Evolutionary conservation across 2,113 vertebrate genomes (phyloP), one percentile per base, ranked within the genome.

Genomic region (Atrichornis clamosus): DNA sequence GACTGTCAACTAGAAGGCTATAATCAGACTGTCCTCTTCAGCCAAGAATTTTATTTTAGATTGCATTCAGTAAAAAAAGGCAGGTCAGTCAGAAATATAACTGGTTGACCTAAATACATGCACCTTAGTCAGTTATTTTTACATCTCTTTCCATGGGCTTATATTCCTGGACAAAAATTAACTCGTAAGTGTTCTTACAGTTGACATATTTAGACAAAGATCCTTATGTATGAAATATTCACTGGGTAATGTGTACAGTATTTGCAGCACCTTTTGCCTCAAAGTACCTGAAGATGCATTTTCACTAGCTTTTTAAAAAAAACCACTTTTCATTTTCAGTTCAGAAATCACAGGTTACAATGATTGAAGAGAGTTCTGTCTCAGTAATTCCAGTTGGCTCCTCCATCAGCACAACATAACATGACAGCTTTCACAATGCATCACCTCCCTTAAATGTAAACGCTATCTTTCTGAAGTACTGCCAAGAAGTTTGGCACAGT

Each of bases 341-440:
- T 96, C 81, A 92, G 35, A 93, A 97, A 85, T 91, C 53, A 87
- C 47, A 93, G 94, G 86, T 94, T 91, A 89, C 21, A 60, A 47
- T n/a, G 70, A 79, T 0, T 58, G 42, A 95, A 47, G 78, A 89
- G 77, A 96, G 93, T 69, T 89, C 96, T 93, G 79, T 64, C 90
- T 84, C 78, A 81, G 75, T 96, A 89, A 96, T 95, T 95, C 47
- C 42, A 96, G 80, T 55, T 65, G 85, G 59, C 72, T 89, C 59
- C 63, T 63, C 52, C 68, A 81, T 95, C 85, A 94, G 28, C 49
- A 49, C 80, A 96, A 96, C 63, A 62, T 44, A 95, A 96, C 91
- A 37, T 77, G 97, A 97, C 94, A 98, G 93, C 74, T 93, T 96
- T 98, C 92, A 95, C 49, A 90, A 80, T 79, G 60, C 72, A 96